Percentiles rank a stretch among this genome's conserved stretches.
phyloP scores from a whole-genome alignment of 2,888 invertebrate species.

The Odiellus spinosus region DNA sequence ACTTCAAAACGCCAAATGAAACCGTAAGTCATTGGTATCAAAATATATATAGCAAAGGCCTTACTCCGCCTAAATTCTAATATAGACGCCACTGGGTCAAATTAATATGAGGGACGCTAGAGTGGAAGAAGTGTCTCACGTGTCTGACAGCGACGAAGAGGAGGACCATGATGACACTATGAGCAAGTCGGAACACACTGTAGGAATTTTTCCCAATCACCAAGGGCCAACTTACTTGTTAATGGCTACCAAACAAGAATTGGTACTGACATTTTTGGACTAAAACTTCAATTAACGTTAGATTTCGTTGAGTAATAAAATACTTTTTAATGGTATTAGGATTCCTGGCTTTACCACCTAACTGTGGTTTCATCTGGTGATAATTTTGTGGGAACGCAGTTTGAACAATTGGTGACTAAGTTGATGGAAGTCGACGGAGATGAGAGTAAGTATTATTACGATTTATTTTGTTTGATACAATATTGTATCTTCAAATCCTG shows the following conservation, averaged over 20 bases:
- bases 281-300: too few species aligned
- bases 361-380: constrained; percentile 80
- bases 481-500: constrained; percentile 3
- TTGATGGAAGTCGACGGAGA: constrained; percentile 93
- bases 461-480: too few species aligned
- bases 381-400: constrained; percentile 80
- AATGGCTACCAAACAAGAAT: constrained; percentile 80
- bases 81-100: constrained; percentile 78
- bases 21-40: constrained; percentile 44
- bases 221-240: constrained; percentile 85
- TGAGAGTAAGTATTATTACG: constrained; percentile 49
- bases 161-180: constrained; percentile 29
- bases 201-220: constrained; percentile 85
- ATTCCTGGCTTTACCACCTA: constrained; percentile 45
- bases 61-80: not conserved
- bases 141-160: constrained; percentile 37
- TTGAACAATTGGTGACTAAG: constrained; percentile 86
- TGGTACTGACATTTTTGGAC: too few species aligned
- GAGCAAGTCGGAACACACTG: constrained; percentile 43
- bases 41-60: not conserved
- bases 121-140: constrained; percentile 85
- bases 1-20: constrained; percentile 84
- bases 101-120: constrained; percentile 88
- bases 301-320: too few species aligned
- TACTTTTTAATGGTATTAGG: constrained; percentile 29